phyloP scores from a whole-genome alignment of 92 coral and sea anemone species.

The Muricea muricata region DNA sequence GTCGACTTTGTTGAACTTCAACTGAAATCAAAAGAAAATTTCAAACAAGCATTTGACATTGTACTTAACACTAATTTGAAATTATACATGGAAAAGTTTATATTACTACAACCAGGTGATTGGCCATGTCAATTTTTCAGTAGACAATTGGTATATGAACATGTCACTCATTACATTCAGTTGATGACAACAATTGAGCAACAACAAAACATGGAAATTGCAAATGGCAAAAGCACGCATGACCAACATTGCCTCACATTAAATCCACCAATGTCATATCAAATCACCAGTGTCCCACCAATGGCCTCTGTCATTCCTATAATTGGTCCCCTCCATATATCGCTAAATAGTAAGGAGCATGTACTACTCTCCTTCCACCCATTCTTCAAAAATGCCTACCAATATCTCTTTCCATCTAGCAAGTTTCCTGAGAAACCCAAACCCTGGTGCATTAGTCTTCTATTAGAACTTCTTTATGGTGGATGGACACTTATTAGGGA shows the following conservation, averaged over 20 bases:
- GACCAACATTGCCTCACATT: background rate
- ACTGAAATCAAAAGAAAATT: conserved; percentile 51
- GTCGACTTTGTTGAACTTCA: conserved; percentile 56
- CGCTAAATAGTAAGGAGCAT: conserved; percentile 42
- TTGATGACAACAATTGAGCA: too few species aligned
- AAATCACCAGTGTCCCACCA: background rate
- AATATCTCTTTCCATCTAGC: background rate
- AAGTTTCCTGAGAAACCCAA: conserved; percentile 64
- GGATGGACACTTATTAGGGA: conserved; percentile 47
- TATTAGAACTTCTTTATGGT: conserved; percentile 42
- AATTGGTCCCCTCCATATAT: conserved; percentile 61
- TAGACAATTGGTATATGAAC: conserved; percentile 37
- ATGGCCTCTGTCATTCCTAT: conserved; percentile 49
- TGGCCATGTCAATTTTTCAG: conserved; percentile 69
- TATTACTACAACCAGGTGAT: conserved; percentile 58
- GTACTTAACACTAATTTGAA: conserved; percentile 40
- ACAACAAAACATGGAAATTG: background rate
- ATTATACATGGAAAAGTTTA: conserved; percentile 39
- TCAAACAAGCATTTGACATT: conserved; percentile 50
- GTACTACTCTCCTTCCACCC: background rate
- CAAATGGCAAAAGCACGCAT: background rate
- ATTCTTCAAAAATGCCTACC: background rate
- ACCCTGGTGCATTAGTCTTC: conserved; percentile 58
- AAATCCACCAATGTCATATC: background rate
- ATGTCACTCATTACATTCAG: background rate